phyloP scores from a whole-genome alignment of 1,140 invertebrate genomes.

The roundworm (Caenorhabditis elegans) region DNA sequence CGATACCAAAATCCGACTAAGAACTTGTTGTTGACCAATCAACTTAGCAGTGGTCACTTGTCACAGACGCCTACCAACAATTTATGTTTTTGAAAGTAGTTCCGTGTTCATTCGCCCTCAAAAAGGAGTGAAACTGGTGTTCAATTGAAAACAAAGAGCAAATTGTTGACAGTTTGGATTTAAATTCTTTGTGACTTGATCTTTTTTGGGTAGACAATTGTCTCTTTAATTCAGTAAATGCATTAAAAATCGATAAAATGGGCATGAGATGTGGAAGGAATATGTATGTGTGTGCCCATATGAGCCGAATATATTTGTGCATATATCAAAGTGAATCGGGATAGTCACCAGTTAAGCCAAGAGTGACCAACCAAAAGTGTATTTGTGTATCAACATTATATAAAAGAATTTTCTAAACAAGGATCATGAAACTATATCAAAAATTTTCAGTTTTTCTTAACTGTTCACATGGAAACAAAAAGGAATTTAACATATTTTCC shows the following conservation, averaged over 20 bases:
- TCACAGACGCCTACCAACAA: neutral
- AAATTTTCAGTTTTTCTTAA: too few species aligned
- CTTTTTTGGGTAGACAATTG: too few species aligned
- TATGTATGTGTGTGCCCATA: neutral
- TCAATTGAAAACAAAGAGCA: neutral
- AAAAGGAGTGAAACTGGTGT: constrained; percentile 14
- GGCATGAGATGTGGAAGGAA: neutral
- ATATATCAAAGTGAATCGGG: constrained; percentile 23
- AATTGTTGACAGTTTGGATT: neutral
- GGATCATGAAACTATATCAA: too few species aligned
- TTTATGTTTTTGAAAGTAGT: neutral
- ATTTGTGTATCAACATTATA: neutral
- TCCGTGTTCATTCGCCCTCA: neutral
- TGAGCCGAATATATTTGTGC: neutral
- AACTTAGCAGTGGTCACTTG: neutral
- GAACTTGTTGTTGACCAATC: neutral
- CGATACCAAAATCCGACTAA: too few species aligned
- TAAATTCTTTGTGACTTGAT: too few species aligned
- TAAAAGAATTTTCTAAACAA: too few species aligned
- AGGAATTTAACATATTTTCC: too few species aligned
- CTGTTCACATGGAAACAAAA: too few species aligned
- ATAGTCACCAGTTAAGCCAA: neutral
- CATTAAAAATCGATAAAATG: neutral
- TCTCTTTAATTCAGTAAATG: too few species aligned
- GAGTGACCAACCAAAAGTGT: neutral